phyloP scores from a whole-genome alignment of 2,113 vertebrate genomes.

The Haemorhous mexicanus region DNA sequence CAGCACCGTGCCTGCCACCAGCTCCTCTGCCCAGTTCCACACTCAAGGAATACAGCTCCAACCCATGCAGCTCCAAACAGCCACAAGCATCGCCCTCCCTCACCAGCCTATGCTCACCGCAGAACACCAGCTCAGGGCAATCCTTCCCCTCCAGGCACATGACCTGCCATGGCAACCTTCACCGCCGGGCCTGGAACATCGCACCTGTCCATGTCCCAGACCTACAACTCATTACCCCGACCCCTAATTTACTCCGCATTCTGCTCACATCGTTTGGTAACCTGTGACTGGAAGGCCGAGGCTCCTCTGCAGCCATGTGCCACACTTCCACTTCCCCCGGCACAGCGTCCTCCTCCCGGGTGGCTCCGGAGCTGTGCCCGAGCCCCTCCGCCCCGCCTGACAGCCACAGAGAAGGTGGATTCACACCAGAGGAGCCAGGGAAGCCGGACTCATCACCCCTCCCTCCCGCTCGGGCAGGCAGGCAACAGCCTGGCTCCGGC shows the following conservation, averaged over 20 bases:
- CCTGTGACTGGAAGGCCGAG: not conserved
- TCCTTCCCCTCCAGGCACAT: not conserved
- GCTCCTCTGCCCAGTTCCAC: not conserved
- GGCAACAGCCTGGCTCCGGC: not conserved
- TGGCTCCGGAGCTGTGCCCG: not conserved
- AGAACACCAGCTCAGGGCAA: not conserved
- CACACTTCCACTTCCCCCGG: not conserved
- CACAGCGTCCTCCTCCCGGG: not conserved
- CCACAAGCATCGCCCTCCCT: not conserved
- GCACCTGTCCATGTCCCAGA: not conserved
- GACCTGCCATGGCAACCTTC: not conserved
- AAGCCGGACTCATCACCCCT: not conserved
- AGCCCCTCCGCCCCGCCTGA: not conserved
- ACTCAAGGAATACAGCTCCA: not conserved
- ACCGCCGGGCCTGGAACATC: fast-evolving
- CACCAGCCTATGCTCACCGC: fast-evolving
- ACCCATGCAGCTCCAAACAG: fast-evolving
- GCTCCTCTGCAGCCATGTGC: not conserved
- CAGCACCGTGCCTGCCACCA: fast-evolving
- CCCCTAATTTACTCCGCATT: not conserved
- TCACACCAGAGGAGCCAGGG: not conserved
- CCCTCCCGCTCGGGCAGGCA: not conserved
- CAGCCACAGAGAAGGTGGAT: not conserved
- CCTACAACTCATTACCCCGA: fast-evolving
- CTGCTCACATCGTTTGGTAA: not conserved